Percentiles rank a stretch among this genome's conserved stretches.
phyloP scores from a whole-genome alignment of 1,140 invertebrate genomes.

The Ceratina japonica region DNA sequence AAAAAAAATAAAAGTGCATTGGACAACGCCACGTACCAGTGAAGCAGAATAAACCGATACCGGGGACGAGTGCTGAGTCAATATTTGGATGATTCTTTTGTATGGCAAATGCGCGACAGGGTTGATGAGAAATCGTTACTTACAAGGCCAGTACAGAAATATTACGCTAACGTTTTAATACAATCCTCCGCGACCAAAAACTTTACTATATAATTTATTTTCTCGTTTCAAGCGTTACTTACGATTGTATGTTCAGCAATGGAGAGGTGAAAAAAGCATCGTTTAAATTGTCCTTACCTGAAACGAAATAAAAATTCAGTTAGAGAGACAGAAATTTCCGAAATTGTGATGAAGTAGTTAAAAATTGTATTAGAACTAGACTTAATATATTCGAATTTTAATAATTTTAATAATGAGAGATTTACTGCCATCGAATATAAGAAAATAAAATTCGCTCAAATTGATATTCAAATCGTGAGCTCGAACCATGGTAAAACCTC shows the following conservation, averaged over 20 bases:
- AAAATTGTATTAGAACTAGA: neutral
- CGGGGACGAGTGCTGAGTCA: neutral
- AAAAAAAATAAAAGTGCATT: neutral
- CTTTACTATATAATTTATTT: neutral
- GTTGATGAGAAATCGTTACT: neutral
- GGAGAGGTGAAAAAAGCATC: neutral
- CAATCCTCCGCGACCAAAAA: neutral
- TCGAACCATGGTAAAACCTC: neutral
- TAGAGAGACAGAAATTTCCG: neutral
- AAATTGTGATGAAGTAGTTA: neutral
- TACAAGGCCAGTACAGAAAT: neutral
- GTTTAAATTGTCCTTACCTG: constrained; percentile 7
- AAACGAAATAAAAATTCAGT: neutral
- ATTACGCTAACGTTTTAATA: neutral
- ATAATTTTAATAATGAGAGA: no score
- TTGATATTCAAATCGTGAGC: no score
- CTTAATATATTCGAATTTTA: no score
- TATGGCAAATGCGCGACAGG: neutral
- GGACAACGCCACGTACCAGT: neutral
- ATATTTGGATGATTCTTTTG: constrained; percentile 9
- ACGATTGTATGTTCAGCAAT: neutral
- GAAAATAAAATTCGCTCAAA: no score
- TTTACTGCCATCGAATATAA: no score
- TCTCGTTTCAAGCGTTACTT: neutral
- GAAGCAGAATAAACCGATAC: constrained; percentile 12